Percentiles rank a stretch among this genome's conserved stretches.
phyloP scores from a whole-genome alignment of 2,113 vertebrate genomes.

The Anolis carolinensis region DNA sequence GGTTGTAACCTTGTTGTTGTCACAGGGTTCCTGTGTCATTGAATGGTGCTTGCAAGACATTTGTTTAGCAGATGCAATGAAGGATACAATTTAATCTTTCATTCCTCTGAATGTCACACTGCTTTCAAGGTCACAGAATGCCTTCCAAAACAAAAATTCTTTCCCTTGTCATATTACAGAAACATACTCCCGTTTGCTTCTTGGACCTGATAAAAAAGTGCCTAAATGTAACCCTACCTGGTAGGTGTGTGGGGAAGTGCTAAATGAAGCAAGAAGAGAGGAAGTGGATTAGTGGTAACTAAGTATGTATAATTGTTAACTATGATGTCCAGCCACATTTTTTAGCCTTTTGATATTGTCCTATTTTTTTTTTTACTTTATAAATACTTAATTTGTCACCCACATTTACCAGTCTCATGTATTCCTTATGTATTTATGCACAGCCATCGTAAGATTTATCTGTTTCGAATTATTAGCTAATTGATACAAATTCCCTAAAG shows the following conservation, averaged over 20 bases:
- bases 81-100: not conserved
- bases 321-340: not conserved
- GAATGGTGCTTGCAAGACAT: not conserved
- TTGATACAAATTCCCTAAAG: not conserved
- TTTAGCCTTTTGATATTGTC: not conserved
- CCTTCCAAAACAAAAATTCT: not conserved
- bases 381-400: not conserved
- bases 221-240: not conserved
- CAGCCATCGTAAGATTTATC: not conserved
- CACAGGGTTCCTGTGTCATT: not conserved
- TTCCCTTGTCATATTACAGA: not conserved
- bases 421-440: not conserved
- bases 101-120: not conserved
- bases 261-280: not conserved
- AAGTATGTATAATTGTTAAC: not conserved
- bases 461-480: not conserved
- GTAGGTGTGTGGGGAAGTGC: not conserved
- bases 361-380: not conserved
- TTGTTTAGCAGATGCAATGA: not conserved
- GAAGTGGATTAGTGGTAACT: not conserved
- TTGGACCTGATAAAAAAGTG: not conserved
- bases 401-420: not conserved
- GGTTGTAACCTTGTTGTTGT: not conserved
- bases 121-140: not conserved
- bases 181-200: no score